These are phyloP conservation scores for Solenodon paradoxus DNA, from an alignment of 2,113 vertebrate species.

Conservation along the genomic window DNA sequence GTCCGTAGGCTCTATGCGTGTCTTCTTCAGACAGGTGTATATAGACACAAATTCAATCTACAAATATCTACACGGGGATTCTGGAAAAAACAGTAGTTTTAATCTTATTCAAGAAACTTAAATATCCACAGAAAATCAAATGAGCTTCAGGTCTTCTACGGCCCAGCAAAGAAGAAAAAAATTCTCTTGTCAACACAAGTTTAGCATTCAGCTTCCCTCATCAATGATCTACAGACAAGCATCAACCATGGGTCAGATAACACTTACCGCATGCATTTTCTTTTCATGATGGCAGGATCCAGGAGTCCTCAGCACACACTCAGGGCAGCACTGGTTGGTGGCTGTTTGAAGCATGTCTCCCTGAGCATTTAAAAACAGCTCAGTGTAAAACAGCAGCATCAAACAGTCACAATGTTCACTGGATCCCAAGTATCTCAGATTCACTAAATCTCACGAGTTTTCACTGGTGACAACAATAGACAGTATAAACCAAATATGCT, in stretches of 20 bases:
- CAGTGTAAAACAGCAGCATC: not conserved
- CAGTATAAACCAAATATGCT: not conserved
- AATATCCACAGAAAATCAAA: not conserved
- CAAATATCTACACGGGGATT: not conserved
- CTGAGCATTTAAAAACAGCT: conserved; percentile 77
- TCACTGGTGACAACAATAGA: not conserved
- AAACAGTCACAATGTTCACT: not conserved
- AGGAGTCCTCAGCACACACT: conserved; percentile 82
- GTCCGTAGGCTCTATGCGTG: no score
- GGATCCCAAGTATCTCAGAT: not conserved
- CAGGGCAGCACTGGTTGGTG: conserved; percentile 91
- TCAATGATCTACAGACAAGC: not conserved
- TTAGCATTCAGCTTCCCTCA: not conserved
- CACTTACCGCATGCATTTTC: conserved; percentile 86
- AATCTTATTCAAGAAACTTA: not conserved
- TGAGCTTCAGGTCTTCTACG: not conserved
- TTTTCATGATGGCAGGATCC: conserved; percentile 88
- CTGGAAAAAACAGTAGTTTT: not conserved
- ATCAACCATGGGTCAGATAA: not conserved
- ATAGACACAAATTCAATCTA: conserved; percentile 16
- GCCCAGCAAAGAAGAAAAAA: not conserved
- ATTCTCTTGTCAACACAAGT: not conserved
- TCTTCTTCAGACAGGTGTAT: no score
- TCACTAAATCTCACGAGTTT: not conserved
- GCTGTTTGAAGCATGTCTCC: conserved; percentile 89